phyloP scores from a whole-genome alignment of 2,888 invertebrate species.

The Euclidia mi region DNA sequence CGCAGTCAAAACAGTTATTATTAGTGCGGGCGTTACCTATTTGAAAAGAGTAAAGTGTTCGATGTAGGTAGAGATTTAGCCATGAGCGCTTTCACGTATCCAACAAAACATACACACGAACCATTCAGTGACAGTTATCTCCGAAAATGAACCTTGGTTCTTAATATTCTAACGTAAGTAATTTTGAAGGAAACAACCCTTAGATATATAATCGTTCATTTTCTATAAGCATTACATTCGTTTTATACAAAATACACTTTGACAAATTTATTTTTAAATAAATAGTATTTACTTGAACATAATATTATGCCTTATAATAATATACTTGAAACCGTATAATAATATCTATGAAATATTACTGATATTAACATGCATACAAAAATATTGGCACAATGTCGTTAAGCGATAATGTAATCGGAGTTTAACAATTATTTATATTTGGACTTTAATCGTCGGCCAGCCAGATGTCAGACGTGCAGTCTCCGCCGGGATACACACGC shows the following conservation, averaged over 20 bases:
- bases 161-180: too few relatives aligned
- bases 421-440: conserved; percentile 14
- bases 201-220: conserved; percentile 39
- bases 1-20: too few relatives aligned
- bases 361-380: conserved; percentile 57
- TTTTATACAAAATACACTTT: conserved; percentile 55
- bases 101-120: too few relatives aligned
- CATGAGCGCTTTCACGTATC: too few relatives aligned
- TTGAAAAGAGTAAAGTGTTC: too few relatives aligned
- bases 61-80: too few relatives aligned
- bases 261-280: conserved; percentile 16
- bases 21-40: too few relatives aligned
- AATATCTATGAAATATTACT: conserved; percentile 28
- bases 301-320: conserved; percentile 19
- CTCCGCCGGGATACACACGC: conserved; percentile 98
- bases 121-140: too few relatives aligned
- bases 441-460: conserved; percentile 85
- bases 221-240: conserved; percentile 40
- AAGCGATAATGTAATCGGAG: conserved; percentile 23
- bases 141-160: too few relatives aligned
- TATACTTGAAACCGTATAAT: conserved; percentile 26
- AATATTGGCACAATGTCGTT: conserved; percentile 69
- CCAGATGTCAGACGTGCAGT: conserved; percentile 99
- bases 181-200: too few relatives aligned
- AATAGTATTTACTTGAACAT: conserved; percentile 13